phyloP scores from a whole-genome alignment of 2,797 vertebrate genomes.

The Gymnothorax reevesii region DNA sequence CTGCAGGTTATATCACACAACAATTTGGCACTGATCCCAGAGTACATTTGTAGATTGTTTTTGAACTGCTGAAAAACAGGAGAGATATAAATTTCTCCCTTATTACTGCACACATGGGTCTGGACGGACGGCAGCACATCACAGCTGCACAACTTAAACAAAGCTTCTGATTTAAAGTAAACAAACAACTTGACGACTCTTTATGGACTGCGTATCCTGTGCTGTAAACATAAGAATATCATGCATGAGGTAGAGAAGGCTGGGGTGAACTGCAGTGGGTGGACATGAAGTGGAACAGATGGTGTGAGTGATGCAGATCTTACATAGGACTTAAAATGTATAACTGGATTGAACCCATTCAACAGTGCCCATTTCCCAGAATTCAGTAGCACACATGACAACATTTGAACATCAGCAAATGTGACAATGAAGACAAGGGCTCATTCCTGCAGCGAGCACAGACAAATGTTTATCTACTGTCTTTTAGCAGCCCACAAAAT shows the following conservation, averaged over 20 bases:
- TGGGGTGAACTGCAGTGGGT: background rate
- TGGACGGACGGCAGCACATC: background rate
- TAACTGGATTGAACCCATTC: background rate
- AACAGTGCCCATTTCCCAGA: background rate
- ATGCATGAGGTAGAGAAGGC: background rate
- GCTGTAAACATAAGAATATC: background rate
- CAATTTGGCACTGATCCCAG: conserved; percentile 66
- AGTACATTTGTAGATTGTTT: conserved; percentile 55
- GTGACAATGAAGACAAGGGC: background rate
- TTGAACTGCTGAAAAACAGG: conserved; percentile 37
- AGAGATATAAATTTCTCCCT: conserved; percentile 13
- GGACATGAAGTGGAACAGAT: background rate
- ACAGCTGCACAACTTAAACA: background rate
- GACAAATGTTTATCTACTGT: background rate
- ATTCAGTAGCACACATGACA: background rate
- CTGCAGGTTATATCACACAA: conserved; percentile 62
- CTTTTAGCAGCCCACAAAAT: background rate
- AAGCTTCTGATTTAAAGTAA: background rate
- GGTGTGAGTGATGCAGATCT: background rate
- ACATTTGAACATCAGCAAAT: background rate
- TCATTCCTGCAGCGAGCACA: background rate
- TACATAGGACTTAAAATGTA: background rate
- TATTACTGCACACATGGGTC: background rate
- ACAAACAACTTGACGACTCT: background rate
- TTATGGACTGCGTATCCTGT: background rate